These are phyloP conservation scores for Apolygus lucorum DNA, from an alignment of 1,140 invertebrate species.

Conservation along the genomic window DNA sequence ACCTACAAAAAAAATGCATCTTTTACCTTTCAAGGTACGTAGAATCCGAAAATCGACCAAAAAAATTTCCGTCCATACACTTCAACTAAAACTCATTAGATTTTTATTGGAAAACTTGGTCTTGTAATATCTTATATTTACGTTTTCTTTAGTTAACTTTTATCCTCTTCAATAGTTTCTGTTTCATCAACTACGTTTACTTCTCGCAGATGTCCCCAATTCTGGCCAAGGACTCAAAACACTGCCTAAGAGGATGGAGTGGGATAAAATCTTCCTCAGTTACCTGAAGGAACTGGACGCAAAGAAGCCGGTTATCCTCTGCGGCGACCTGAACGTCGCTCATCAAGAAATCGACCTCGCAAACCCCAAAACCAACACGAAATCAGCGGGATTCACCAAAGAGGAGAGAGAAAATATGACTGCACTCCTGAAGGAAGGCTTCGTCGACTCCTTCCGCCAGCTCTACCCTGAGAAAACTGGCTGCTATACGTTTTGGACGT, in stretches of 20 bases:
- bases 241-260: constrained; percentile 77
- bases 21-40: too few species aligned
- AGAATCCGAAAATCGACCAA: too few species aligned
- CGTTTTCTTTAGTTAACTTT: too few species aligned
- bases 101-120: too few species aligned
- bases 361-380: constrained; percentile 89
- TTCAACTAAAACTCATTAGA: too few species aligned
- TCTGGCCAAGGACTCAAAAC: constrained; percentile 71
- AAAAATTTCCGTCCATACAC: too few species aligned
- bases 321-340: constrained; percentile 95
- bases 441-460: constrained; percentile 80
- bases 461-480: constrained; percentile 76
- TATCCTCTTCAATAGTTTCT: too few species aligned
- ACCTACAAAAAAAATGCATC: too few species aligned
- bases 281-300: constrained; percentile 72
- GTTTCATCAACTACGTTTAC: too few species aligned
- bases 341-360: constrained; percentile 90
- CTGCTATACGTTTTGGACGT: constrained; percentile 93
- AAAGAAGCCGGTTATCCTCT: constrained; percentile 89
- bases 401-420: constrained; percentile 89
- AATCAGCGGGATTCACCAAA: constrained; percentile 89
- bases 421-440: constrained; percentile 65
- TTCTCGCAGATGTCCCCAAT: constrained; percentile 50
- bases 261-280: constrained; percentile 75
- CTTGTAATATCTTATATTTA: too few species aligned